phyloP scores from a whole-genome alignment of 2,888 invertebrate genomes.

The Argyresthia goedartella region DNA sequence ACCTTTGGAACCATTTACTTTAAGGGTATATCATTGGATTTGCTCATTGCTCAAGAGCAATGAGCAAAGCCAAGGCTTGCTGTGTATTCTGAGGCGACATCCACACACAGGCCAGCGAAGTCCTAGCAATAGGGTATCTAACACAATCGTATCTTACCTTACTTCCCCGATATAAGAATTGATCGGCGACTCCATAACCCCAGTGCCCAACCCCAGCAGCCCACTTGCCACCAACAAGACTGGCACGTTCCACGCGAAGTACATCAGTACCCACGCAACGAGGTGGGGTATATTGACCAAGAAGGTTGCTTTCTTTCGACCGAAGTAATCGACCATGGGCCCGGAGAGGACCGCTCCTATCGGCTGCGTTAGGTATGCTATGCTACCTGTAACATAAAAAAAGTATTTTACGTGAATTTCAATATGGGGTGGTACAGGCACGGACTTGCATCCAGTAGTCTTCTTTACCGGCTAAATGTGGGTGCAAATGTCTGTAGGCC shows the following conservation, averaged over 20 bases:
- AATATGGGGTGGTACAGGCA: too few relatives aligned
- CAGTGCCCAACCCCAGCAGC: slow-evolving; percentile 65
- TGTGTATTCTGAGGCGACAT: too few relatives aligned
- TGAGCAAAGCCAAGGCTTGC: too few relatives aligned
- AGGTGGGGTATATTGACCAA: slow-evolving; percentile 68
- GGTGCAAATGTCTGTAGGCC: too few relatives aligned
- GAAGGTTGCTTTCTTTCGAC: slow-evolving; percentile 65
- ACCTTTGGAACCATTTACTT: too few relatives aligned
- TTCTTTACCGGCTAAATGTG: too few relatives aligned
- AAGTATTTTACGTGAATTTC: not conserved
- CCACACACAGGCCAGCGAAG: too few relatives aligned
- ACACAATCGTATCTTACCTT: too few relatives aligned
- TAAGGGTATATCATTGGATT: too few relatives aligned
- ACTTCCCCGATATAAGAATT: slow-evolving; percentile 72
- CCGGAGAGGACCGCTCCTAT: slow-evolving; percentile 68
- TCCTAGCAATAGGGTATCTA: too few relatives aligned
- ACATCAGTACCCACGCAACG: slow-evolving; percentile 66
- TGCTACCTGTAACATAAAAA: slow-evolving; percentile 52
- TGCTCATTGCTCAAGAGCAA: too few relatives aligned
- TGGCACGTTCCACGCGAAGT: slow-evolving; percentile 52
- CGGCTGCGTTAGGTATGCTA: slow-evolving; percentile 68
- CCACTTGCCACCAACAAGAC: slow-evolving; percentile 58
- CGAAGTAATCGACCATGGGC: slow-evolving; percentile 64
- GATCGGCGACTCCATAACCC: slow-evolving; percentile 72
- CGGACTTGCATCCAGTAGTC: too few relatives aligned